Evolutionary conservation across 1,140 invertebrate genomes (phyloP).

Genomic region (Lordiphosa clarofinis): DNA sequence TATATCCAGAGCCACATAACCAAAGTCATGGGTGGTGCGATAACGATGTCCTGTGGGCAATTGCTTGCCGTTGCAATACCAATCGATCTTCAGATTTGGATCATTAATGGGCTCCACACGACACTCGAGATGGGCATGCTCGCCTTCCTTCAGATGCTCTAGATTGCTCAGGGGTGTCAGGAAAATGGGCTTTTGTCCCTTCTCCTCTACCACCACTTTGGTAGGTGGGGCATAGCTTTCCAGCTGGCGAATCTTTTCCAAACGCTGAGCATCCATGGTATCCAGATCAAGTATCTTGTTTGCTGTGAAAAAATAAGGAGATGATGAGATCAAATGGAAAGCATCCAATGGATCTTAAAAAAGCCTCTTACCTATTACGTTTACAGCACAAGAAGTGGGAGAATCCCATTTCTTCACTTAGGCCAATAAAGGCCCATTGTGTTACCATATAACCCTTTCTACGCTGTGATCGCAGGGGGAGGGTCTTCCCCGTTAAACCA

Average conservation of each 20-base stretch:
- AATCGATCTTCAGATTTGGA: slow-evolving; percentile 95
- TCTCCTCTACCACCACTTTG: slow-evolving; percentile 87
- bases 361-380: too few species aligned
- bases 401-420: too few species aligned
- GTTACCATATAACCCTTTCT: too few species aligned
- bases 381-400: too few species aligned
- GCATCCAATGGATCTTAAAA: too few species aligned
- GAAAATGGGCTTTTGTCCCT: slow-evolving; percentile 91
- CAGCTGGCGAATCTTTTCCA: slow-evolving; percentile 93
- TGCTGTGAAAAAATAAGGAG: slow-evolving; percentile 80
- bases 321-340: too few species aligned
- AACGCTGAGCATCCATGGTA: slow-evolving; percentile 92
- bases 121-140: slow-evolving; percentile 96
- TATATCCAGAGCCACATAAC: slow-evolving; percentile 96
- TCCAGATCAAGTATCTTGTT: slow-evolving; percentile 92
- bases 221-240: slow-evolving; percentile 90
- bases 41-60: slow-evolving; percentile 91
- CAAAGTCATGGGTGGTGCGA: slow-evolving; percentile 96
- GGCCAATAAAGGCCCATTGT: too few species aligned
- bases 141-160: slow-evolving; percentile 93
- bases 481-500: too few species aligned
- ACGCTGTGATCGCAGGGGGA: too few species aligned
- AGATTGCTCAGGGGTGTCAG: slow-evolving; percentile 91
- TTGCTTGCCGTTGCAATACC: slow-evolving; percentile 93
- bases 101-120: slow-evolving; percentile 97